Conservation (phyloP, 2,888 invertebrate species). For the Bellardia pandia region DNA sequence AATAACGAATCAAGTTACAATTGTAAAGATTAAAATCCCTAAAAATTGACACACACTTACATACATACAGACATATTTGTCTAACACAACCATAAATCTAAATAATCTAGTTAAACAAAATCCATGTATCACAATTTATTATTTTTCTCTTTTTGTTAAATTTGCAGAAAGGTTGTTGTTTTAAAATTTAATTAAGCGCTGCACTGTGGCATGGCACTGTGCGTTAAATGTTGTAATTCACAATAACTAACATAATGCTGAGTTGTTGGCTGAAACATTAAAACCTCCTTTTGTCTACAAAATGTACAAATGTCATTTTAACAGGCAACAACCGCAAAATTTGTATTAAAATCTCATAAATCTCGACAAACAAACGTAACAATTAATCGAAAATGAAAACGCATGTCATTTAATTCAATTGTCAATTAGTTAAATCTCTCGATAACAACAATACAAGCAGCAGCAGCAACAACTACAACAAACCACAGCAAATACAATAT, state of each 20-base stretch:
- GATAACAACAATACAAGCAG: constrained; percentile 11
- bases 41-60: background rate
- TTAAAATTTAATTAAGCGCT: constrained; percentile 44
- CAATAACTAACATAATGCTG: background rate
- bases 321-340: constrained; percentile 35
- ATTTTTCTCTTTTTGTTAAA: background rate
- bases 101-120: background rate
- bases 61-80: background rate
- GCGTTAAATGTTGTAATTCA: constrained; percentile 34
- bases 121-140: too few relatives aligned
- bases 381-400: constrained; percentile 67
- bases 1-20: constrained; percentile 41
- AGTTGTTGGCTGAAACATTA: background rate
- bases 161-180: background rate
- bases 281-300: background rate
- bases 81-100: background rate
- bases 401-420: constrained; percentile 72
- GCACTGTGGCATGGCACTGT: background rate
- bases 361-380: constrained; percentile 55
- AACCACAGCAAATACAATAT: background rate
- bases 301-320: constrained; percentile 2
- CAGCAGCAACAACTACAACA: background rate
- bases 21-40: too few relatives aligned
- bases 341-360: constrained; percentile 68
- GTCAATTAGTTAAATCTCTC: constrained; percentile 60